phyloP scores from a whole-genome alignment of 2,888 invertebrate species.

The Scaptomyza reducta region DNA sequence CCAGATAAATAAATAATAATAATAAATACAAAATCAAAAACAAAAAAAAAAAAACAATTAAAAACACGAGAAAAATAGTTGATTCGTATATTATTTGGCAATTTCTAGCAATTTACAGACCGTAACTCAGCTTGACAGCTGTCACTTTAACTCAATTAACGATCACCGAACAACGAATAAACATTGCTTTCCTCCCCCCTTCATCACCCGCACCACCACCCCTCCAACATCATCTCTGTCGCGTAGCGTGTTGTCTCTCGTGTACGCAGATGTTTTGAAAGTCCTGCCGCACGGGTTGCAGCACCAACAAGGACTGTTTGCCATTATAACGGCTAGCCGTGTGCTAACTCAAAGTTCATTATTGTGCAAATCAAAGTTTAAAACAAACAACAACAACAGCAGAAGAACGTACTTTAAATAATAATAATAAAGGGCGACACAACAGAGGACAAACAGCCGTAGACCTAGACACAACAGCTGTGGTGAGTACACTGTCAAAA shows the following conservation, averaged over 20 bases:
- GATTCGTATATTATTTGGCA: constrained; percentile 53
- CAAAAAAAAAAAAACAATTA: constrained; percentile 5
- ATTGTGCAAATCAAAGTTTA: constrained; percentile 55
- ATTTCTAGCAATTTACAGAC: constrained; percentile 40
- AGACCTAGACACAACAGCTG: constrained; percentile 18
- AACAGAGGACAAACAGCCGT: constrained; percentile 1
- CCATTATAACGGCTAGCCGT: constrained; percentile 36
- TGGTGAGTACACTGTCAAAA: constrained; percentile 36
- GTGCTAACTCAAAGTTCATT: constrained; percentile 63
- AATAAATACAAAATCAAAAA: constrained; percentile 2
- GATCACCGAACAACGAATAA: constrained; percentile 64
- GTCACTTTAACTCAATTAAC: constrained; percentile 76
- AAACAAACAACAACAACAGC: constrained; percentile 15
- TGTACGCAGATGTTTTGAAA: constrained; percentile 63
- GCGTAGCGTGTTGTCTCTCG: constrained; percentile 11
- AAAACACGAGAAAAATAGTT: constrained; percentile 32
- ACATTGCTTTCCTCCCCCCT: constrained; percentile 5
- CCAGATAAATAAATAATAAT: constrained; percentile 5
- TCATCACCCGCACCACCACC: neutral
- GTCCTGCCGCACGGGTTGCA: constrained; percentile 41
- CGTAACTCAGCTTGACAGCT: constrained; percentile 49
- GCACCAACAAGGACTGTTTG: constrained; percentile 59
- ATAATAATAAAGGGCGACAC: constrained; percentile 1
- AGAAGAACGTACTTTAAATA: neutral
- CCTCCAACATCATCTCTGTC: neutral